A percentile compares a stretch with the other conserved stretches of the same genome.
Conservation (phyloP, 2,113 vertebrate genomes). For the Thryonomys swinderianus region DNA sequence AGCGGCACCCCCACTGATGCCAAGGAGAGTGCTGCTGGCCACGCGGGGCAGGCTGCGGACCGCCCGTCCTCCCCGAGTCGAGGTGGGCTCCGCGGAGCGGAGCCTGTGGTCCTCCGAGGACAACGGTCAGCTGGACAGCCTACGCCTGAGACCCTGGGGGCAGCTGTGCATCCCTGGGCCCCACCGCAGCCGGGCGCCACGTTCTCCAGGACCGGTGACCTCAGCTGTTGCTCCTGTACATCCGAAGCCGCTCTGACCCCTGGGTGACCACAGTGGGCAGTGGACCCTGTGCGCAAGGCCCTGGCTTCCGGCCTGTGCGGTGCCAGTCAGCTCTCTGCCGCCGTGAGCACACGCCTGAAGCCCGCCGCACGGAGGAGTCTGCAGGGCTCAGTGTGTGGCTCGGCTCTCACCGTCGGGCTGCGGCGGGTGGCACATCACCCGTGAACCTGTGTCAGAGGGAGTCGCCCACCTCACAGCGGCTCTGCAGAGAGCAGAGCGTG, state of each 20-base stretch:
- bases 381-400: not conserved
- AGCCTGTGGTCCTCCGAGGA: not conserved
- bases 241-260: not conserved
- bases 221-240: not conserved
- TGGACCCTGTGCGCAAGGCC: not conserved
- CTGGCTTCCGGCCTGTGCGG: not conserved
- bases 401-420: not conserved
- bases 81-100: no score
- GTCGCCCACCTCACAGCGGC: not conserved
- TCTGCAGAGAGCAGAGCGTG: not conserved
- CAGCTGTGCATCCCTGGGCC: not conserved
- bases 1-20: not conserved
- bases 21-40: not conserved
- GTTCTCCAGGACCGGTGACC: not conserved
- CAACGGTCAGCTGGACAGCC: not conserved
- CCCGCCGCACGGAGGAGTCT: not conserved
- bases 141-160: not conserved
- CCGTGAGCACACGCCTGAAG: not conserved
- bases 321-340: not conserved
- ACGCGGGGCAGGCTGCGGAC: not conserved
- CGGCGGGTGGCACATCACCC: not conserved
- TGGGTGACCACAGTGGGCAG: not conserved
- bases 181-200: no score
- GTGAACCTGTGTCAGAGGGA: not conserved
- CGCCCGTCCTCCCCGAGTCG: not conserved